Conservation (phyloP, 1,140 invertebrate genomes). For the Drosophila sulfurigaster region DNA sequence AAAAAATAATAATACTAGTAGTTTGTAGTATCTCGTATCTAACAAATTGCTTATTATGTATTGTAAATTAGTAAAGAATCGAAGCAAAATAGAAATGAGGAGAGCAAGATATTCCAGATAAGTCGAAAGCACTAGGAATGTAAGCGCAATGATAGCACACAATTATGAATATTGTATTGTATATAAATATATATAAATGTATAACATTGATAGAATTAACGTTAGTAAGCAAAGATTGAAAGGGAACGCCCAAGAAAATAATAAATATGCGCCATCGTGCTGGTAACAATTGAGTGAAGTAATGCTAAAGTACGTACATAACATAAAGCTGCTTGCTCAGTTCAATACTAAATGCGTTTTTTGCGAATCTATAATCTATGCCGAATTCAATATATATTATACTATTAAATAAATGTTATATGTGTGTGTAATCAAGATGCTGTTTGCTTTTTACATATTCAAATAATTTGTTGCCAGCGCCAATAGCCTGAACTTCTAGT, state of each 20-base stretch:
- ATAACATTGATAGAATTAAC: constrained; percentile 72
- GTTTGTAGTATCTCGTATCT: constrained; percentile 61
- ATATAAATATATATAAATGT: constrained; percentile 81
- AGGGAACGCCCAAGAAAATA: constrained; percentile 25
- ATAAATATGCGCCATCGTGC: constrained; percentile 5
- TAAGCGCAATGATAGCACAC: constrained; percentile 55
- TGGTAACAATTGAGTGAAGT: constrained; percentile 25
- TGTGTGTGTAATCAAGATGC: constrained; percentile 63
- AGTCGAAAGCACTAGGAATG: constrained; percentile 45
- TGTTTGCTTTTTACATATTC: background rate
- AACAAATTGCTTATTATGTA: constrained; percentile 59
- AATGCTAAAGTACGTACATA: constrained; percentile 34
- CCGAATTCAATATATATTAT: constrained; percentile 76
- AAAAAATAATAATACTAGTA: constrained; percentile 56
- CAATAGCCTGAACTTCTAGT: background rate
- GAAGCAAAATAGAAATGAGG: constrained; percentile 4
- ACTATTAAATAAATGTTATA: constrained; percentile 75
- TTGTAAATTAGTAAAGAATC: constrained; percentile 65
- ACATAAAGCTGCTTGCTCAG: constrained; percentile 43
- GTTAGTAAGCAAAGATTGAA: constrained; percentile 21
- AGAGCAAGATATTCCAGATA: constrained; percentile 55
- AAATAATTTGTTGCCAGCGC: background rate
- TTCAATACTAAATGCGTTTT: constrained; percentile 55
- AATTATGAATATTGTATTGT: constrained; percentile 66
- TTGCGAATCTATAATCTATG: constrained; percentile 73